Evolutionary conservation across 2,888 invertebrate genomes (phyloP).

Genomic region (Sminthurides aquaticus): DNA sequence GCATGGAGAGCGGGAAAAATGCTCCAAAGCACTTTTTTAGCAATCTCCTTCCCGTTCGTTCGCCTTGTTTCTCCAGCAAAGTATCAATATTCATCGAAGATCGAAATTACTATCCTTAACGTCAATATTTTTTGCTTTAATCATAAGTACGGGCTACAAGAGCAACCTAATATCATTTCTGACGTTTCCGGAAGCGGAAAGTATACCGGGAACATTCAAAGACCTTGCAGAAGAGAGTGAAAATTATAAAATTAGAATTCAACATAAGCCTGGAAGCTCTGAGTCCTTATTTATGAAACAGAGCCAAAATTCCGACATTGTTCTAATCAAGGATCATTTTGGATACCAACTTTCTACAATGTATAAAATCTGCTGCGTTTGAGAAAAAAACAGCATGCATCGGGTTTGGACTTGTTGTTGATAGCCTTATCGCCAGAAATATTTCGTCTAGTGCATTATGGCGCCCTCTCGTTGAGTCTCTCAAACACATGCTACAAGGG

Average conservation of each 20-base stretch:
- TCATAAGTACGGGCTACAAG: constrained; percentile 6
- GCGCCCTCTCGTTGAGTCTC: neutral
- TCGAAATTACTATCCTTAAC: neutral
- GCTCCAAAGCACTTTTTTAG: too few species aligned
- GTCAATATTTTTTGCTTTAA: constrained; percentile 3
- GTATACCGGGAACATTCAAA: constrained; percentile 4
- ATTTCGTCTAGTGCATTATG: neutral
- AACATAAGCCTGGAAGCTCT: neutral
- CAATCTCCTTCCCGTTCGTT: too few species aligned
- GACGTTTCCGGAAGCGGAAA: constrained; percentile 10
- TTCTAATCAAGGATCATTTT: neutral
- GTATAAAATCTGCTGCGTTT: neutral
- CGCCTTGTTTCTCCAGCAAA: too few species aligned
- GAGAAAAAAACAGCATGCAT: neutral
- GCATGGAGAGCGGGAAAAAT: too few species aligned
- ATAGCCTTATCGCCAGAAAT: neutral
- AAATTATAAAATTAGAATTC: neutral
- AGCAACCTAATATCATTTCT: constrained; percentile 12
- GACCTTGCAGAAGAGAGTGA: neutral
- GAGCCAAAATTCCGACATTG: neutral
- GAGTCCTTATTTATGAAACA: neutral
- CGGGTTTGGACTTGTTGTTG: neutral
- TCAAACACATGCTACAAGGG: neutral
- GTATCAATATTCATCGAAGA: too few species aligned
- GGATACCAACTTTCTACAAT: neutral